phyloP scores from a whole-genome alignment of 2,113 vertebrate genomes.

The Piprites chloris region DNA sequence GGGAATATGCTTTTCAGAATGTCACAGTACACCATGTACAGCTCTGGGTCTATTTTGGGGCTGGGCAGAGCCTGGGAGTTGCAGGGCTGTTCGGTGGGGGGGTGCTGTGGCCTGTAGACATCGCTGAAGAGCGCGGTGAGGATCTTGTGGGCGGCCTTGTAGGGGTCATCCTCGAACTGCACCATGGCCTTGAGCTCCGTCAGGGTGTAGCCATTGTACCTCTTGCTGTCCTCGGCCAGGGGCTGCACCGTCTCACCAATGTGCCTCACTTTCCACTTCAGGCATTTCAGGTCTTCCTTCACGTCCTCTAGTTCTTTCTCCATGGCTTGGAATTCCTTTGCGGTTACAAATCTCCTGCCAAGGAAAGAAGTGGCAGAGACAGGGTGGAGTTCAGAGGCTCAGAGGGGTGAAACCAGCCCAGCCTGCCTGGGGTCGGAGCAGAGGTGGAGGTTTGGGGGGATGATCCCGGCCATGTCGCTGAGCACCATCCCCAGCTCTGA shows the following conservation, averaged over 20 bases:
- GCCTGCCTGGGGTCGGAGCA: not conserved
- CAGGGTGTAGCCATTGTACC: constrained; percentile 57
- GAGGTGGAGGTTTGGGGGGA: not conserved
- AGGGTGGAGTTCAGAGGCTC: not conserved
- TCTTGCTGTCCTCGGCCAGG: constrained; percentile 45
- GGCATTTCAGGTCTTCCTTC: constrained; percentile 57
- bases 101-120: constrained; percentile 24
- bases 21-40: constrained; percentile 53
- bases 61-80: constrained; percentile 13
- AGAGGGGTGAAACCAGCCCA: not conserved
- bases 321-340: constrained; percentile 55
- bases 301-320: constrained; percentile 54
- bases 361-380: constrained; percentile 19
- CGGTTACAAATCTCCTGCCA: constrained; percentile 53
- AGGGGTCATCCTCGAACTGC: constrained; percentile 53
- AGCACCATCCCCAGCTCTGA: not conserved
- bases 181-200: constrained; percentile 63
- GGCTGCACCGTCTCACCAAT: constrained; percentile 50
- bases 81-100: constrained; percentile 7
- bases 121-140: constrained; percentile 42
- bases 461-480: accelerated
- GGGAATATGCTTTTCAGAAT: constrained; percentile 55
- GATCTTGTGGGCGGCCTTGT: constrained; percentile 60
- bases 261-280: constrained; percentile 59
- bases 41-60: constrained; percentile 56